phyloP scores from a whole-genome alignment of 2,888 invertebrate species.

The Apotomis capreana region DNA sequence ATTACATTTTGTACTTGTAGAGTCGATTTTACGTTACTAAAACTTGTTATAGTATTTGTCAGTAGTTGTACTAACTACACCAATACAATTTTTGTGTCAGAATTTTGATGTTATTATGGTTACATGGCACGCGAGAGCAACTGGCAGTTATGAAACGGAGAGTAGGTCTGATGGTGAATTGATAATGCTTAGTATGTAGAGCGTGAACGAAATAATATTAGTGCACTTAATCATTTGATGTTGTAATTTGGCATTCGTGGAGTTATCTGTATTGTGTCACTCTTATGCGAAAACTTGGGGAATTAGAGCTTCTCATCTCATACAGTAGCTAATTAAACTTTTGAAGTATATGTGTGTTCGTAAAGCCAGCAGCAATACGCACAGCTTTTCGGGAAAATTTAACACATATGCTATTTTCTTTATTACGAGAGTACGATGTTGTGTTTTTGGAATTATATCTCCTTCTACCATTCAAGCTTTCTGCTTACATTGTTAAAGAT shows the following conservation, averaged over 20 bases:
- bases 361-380: no score
- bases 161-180: constrained; percentile 39
- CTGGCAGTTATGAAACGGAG: constrained; percentile 33
- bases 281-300: background rate
- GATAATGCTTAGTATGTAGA: constrained; percentile 24
- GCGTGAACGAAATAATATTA: constrained; percentile 27
- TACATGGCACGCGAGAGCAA: constrained; percentile 38
- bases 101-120: constrained; percentile 15
- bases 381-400: no score
- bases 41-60: background rate
- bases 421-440: no score
- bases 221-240: constrained; percentile 9
- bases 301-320: no score
- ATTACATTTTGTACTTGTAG: background rate
- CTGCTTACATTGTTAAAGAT: no score
- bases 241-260: background rate
- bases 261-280: background rate
- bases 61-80: background rate
- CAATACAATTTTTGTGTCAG: background rate
- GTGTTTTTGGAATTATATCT: no score
- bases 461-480: no score
- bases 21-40: background rate
- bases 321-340: no score
- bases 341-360: no score
- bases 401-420: no score